phyloP scores from a whole-genome alignment of 35 echinoderm and acorn worm genomes.

The Patiria miniata region DNA sequence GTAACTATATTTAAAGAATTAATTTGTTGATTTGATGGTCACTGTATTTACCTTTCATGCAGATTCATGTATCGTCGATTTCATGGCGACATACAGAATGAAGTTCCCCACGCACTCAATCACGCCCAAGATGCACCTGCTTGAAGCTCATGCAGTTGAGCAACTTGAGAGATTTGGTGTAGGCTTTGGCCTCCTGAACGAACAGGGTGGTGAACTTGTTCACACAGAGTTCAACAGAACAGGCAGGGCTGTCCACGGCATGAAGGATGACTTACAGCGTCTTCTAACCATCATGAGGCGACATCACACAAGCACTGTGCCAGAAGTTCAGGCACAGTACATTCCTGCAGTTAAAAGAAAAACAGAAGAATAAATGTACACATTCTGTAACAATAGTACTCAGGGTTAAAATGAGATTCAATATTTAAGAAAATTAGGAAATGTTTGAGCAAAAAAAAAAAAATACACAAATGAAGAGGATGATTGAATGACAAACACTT shows the following conservation, averaged over 20 bases:
- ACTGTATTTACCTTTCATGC: neutral
- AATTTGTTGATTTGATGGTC: neutral
- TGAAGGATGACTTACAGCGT: neutral
- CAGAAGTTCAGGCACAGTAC: neutral
- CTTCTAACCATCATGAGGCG: neutral
- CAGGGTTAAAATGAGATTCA: neutral
- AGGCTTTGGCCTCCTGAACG: conserved; percentile 31
- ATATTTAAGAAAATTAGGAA: neutral
- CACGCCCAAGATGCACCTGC: conserved; percentile 16
- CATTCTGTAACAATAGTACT: neutral
- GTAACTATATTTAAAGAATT: neutral
- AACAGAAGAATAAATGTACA: neutral
- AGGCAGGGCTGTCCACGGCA: neutral
- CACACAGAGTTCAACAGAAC: conserved; percentile 25
- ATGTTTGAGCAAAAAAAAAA: neutral
- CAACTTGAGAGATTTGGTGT: neutral
- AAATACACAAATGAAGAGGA: neutral
- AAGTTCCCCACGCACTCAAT: neutral
- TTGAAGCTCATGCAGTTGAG: neutral
- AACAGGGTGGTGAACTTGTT: too few relatives aligned
- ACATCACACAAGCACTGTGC: neutral
- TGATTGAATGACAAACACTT: neutral
- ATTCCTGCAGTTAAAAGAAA: neutral
- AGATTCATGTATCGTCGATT: neutral
- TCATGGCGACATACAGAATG: neutral